Percentiles rank a stretch among this genome's conserved stretches.
These are phyloP conservation scores for Zaprionus inermis DNA, from an alignment of 1,140 invertebrate species.

Conservation along the genomic window DNA sequence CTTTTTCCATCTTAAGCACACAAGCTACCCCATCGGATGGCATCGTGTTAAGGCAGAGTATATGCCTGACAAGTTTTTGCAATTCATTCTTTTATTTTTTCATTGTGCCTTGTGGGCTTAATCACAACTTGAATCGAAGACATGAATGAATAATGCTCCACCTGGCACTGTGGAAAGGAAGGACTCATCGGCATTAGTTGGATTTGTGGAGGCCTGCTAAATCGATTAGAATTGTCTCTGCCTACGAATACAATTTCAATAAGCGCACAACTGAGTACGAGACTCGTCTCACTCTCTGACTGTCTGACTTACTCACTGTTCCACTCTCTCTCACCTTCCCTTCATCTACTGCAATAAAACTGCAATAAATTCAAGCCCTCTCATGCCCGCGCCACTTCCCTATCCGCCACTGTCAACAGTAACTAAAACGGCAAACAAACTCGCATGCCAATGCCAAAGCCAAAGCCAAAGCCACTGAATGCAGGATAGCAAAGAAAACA, in stretches of 20 bases:
- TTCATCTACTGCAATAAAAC: neutral
- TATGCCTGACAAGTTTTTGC: conserved; percentile 6
- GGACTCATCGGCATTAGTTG: conserved; percentile 30
- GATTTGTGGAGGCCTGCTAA: conserved; percentile 60
- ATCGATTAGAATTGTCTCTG: conserved; percentile 59
- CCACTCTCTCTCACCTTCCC: neutral
- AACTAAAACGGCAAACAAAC: conserved; percentile 35
- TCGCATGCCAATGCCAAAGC: conserved; percentile 20
- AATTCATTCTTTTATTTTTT: neutral
- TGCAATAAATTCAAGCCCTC: conserved; percentile 22
- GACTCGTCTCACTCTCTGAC: neutral
- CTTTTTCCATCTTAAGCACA: neutral
- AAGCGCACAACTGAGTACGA: conserved; percentile 21
- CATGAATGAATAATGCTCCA: conserved; percentile 71
- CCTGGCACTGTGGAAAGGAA: conserved; percentile 26
- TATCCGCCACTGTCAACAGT: conserved; percentile 16
- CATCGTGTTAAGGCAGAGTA: neutral
- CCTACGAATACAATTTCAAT: conserved; percentile 41
- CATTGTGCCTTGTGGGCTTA: conserved; percentile 66
- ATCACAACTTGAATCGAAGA: conserved; percentile 62
- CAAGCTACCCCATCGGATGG: neutral
- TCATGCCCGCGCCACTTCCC: neutral
- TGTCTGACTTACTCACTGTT: too few relatives aligned
- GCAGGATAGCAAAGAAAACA: neutral
- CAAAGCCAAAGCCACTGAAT: conserved; percentile 10